A percentile compares a stretch with the other conserved stretches of the same genome.
Evolutionary conservation across 2,888 invertebrate species (phyloP).

Genomic region (Drosophila falleni): DNA sequence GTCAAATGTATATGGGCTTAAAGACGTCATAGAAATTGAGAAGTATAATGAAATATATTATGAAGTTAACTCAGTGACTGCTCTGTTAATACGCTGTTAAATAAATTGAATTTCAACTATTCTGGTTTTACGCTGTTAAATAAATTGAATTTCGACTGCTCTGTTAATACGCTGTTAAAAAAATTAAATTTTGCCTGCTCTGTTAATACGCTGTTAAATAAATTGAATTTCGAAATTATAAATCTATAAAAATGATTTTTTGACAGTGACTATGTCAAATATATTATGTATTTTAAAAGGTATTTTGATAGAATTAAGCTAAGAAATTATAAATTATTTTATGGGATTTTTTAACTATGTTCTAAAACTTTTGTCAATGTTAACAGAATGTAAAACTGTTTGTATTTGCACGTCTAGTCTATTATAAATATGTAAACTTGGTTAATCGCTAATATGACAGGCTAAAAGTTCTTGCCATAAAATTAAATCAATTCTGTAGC

Average conservation of each 20-base stretch:
- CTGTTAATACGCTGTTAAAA: no score
- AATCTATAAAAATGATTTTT: no score
- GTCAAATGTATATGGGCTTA: constrained; percentile 29
- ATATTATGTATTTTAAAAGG: neutral
- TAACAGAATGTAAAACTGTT: neutral
- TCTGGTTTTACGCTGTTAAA: no score
- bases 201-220: constrained; percentile 1
- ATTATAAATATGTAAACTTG: constrained; percentile 1
- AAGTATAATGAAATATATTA: constrained; percentile 8
- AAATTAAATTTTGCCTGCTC: no score
- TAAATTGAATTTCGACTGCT: neutral
- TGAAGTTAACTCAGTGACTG: neutral
- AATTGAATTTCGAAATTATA: no score
- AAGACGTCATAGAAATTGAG: neutral
- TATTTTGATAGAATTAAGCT: neutral
- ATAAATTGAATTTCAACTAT: no score
- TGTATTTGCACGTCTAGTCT: neutral
- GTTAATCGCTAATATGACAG: constrained; percentile 5
- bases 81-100: constrained; percentile 2
- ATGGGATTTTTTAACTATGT: neutral
- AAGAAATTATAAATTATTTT: neutral
- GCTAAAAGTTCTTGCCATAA: constrained; percentile 23
- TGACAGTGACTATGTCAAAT: neutral
- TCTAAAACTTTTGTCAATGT: neutral
- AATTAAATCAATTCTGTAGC: constrained; percentile 37